phyloP scores from a whole-genome alignment of 2,113 vertebrate genomes.

The Psittacus erithacus region DNA sequence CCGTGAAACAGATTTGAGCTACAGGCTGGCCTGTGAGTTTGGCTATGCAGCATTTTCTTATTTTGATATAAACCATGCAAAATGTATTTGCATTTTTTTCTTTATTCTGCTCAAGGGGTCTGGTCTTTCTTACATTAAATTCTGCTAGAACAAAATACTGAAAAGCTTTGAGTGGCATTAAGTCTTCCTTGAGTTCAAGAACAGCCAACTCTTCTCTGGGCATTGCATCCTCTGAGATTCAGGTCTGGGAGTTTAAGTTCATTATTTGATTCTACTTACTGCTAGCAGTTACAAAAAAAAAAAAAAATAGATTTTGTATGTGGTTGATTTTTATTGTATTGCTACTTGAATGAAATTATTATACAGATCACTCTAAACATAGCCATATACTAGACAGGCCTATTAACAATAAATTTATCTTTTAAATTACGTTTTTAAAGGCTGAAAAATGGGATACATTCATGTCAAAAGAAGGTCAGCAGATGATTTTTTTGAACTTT shows the following conservation, averaged over 20 bases:
- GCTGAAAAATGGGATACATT: neutral
- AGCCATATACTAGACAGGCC: neutral
- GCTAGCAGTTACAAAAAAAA: neutral
- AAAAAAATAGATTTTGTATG: neutral
- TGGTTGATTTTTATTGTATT: neutral
- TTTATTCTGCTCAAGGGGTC: neutral
- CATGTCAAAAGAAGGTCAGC: neutral
- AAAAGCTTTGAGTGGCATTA: neutral
- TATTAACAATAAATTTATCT: neutral
- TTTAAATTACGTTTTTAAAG: neutral
- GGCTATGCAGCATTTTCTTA: neutral
- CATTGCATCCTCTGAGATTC: neutral
- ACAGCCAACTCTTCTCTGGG: neutral
- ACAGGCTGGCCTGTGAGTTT: neutral
- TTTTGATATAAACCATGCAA: neutral
- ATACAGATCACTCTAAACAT: neutral
- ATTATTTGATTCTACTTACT: neutral
- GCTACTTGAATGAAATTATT: neutral
- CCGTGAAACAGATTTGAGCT: neutral
- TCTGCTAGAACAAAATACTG: neutral
- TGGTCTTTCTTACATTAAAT: neutral
- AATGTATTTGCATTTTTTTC: accelerated
- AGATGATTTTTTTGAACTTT: neutral
- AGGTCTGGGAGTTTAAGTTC: neutral
- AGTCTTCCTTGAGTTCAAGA: neutral